A percentile compares a stretch with the other conserved stretches of the same genome.
phyloP scores from a whole-genome alignment of 2,888 invertebrate genomes.

The Pycnomerus fuliginosus region DNA sequence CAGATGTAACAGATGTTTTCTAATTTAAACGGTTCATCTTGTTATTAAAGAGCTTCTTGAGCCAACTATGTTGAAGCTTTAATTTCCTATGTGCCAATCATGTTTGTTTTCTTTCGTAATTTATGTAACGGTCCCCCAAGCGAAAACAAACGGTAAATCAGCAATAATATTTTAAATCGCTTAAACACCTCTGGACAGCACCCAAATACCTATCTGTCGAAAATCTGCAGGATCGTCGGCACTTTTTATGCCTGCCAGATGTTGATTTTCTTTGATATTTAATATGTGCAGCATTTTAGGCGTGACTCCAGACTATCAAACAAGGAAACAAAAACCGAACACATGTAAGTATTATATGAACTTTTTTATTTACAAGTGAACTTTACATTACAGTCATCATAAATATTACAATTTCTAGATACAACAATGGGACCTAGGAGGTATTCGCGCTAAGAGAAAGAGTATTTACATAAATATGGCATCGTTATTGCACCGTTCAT shows the following conservation, averaged over 20 bases:
- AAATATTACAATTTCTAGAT: slow-evolving; percentile 30
- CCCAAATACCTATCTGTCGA: slow-evolving; percentile 9
- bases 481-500: slow-evolving; percentile 19
- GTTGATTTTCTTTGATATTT: slow-evolving; percentile 24
- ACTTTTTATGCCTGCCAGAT: slow-evolving; percentile 17
- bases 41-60: too few species aligned
- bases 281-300: slow-evolving; percentile 24
- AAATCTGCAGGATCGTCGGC: slow-evolving; percentile 23
- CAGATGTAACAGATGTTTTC: too few species aligned
- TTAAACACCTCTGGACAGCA: slow-evolving; percentile 31
- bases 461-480: too few species aligned
- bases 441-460: too few species aligned
- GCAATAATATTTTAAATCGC: slow-evolving; percentile 22
- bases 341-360: slow-evolving; percentile 27
- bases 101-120: too few species aligned
- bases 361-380: slow-evolving; percentile 38
- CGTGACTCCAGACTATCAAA: slow-evolving; percentile 35
- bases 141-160: slow-evolving; percentile 9
- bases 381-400: too few species aligned
- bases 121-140: too few species aligned
- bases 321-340: slow-evolving; percentile 23
- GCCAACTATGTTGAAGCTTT: too few species aligned
- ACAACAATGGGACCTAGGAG: too few species aligned
- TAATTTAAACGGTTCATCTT: too few species aligned
- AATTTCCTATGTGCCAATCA: too few species aligned